Evolutionary conservation across 2,888 invertebrate genomes (phyloP), one percentile per base, ranked within the genome.

Genomic region (Patella pellucida): DNA sequence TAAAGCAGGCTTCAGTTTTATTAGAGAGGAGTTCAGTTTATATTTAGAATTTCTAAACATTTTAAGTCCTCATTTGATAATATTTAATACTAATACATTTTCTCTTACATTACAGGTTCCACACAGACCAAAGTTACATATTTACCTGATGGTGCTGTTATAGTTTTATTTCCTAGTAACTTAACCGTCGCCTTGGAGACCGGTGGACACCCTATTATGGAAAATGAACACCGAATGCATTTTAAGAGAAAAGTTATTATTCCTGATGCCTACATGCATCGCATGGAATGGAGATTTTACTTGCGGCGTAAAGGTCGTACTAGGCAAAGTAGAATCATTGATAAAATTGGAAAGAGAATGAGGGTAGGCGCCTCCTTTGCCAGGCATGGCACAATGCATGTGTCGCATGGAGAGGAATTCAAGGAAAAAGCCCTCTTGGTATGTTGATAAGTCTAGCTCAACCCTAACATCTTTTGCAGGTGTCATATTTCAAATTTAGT

Each of bases 221-320:
- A 95, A n/a, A 88, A 87, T 56, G 87, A 89, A 72, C 88, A 89
- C 75, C 81, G 88, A 41, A 89, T 90, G 81, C 87, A 88, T 71
- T 86, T 89, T 79, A 89, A 89, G 75, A 84, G 89, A 51, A 89
- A 90, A 84, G 80, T 90, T 69, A 88, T 89, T 71, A 86, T 88
- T 12, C 89, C 90, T 4, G 86, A 86, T 71, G 83, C 87, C 69
- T 85, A 88, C 51, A 85, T 89, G 1, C 97, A 97, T 87, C 93
- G 97, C 81, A 96, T 98, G 86, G 98, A 98, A 92, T 98, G 98
- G 98, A 93, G 97, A 67, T 98, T 97, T 92, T 97, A 97, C 92
- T 93, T 97, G 77, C 93, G 96, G 71, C 94, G 96, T 79, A 93
- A 89, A 76, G 83, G 85, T 23, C 85, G 84, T 15, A 79, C 83